A percentile compares a stretch with the other conserved stretches of the same genome.
phyloP scores from a whole-genome alignment of 2,888 invertebrate genomes.

The Eudemis profundana region DNA sequence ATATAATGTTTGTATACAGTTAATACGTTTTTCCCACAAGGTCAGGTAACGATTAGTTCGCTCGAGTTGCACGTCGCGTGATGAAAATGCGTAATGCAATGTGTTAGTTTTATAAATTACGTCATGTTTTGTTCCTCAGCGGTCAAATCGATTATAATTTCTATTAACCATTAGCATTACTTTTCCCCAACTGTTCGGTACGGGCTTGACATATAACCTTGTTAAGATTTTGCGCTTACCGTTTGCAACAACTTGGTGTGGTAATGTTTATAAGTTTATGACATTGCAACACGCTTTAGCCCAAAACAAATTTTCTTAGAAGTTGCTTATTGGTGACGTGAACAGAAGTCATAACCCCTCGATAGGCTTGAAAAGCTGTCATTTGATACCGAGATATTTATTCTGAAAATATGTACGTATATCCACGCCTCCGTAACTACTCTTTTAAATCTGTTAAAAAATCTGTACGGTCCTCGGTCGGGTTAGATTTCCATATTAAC shows the following conservation, averaged over 20 bases:
- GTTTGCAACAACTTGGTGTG: conserved; percentile 47
- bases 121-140: conserved; percentile 46
- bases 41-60: neutral
- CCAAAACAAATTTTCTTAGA: neutral
- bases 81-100: conserved; percentile 51
- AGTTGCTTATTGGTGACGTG: neutral
- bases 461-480: too few relatives aligned
- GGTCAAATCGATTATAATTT: conserved; percentile 13
- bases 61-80: conserved; percentile 50
- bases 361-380: too few relatives aligned
- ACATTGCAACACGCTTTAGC: conserved; percentile 24
- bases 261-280: conserved; percentile 32
- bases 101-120: conserved; percentile 48
- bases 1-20: neutral
- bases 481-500: too few relatives aligned
- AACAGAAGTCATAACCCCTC: neutral
- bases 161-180: too few relatives aligned
- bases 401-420: too few relatives aligned
- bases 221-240: conserved; percentile 47
- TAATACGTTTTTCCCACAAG: neutral
- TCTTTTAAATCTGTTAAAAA: too few relatives aligned
- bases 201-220: conserved; percentile 45
- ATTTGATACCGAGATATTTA: too few relatives aligned
- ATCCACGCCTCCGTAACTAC: too few relatives aligned
- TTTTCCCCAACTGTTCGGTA: too few relatives aligned